Evolutionary conservation across 2,888 invertebrate genomes (phyloP), one percentile per base, ranked within the genome.

Genomic region (Odontocolon sp.): DNA sequence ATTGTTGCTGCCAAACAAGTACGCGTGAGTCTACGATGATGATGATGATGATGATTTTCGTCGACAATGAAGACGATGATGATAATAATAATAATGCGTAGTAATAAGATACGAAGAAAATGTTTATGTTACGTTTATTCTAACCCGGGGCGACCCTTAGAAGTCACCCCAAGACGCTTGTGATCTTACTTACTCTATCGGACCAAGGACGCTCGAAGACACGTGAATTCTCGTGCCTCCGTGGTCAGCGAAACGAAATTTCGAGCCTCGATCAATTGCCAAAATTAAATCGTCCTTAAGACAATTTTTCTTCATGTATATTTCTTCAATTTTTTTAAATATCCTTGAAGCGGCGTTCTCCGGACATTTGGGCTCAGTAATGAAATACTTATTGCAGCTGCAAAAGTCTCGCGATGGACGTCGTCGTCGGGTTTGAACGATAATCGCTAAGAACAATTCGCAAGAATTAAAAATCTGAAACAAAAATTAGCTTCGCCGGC

Each of bases 291-390:
- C 8, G 23, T 54, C 26, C 14, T 45, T 36, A 8, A 56, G 75
- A 64, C 21, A 21, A 52, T 63, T 66, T 66, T 47, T 54, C 54
- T 54, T 23, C 31, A 21, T 59, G 3, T 9, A 14, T 40, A 45
- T 56, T 21, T 14, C 1, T 54, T 52, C 33, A 4, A 31, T 31
- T 47, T 21, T 6, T 50, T 11, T 31, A 3, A 4, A 8, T 16
- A 33, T 31, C 31, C 8, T 11, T 70, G 28, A 45, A 63, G 70
- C 67, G 72, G 78, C 78, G 63, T 85, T 84, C 87, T 89, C 87
- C 87, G 81, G 78, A 82, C 83, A 82, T 87, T 89, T 89, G 87
- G 80, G 81, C 86, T 83, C 83, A 84, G 83, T 88, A 89, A 89
- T 86, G 89, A 84, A 72, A 86, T 21, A 88, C 80, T 88, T 89